Evolutionary conservation across 2,113 vertebrate species (phyloP), one percentile per base, ranked within the genome.

Genomic region (Marmota flaviventris): DNA sequence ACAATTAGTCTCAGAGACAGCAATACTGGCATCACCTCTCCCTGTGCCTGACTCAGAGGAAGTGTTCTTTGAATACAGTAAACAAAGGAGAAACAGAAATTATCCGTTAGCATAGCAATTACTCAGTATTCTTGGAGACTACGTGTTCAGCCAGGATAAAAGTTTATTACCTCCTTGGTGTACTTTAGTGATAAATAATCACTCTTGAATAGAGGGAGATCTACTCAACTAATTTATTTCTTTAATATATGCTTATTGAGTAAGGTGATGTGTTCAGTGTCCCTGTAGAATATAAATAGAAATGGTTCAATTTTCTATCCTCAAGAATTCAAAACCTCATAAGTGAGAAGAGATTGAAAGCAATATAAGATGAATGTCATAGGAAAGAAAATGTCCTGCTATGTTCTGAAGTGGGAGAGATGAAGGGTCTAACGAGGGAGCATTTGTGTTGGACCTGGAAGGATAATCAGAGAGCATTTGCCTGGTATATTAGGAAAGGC

Each of bases 241-340:
- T 85, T 92, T 61, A 89, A 51, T 14, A 85, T 63, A 89, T 18
- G 18, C 20, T 84, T 96, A 65, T 25, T 81, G 79, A 90, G 65
- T 81, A 81, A 92, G 48, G 18, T 6, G 14, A 42, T 61, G 5
- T 67, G 27, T 6, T 91, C 34, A 58, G 27, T 29, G 75, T n/a
- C 61, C 11, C 11, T 83, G 7, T 4, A 88, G 45, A 90, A 89
- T 34, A 93, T 67, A 78, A 84, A 89, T 37, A 79, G 17, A 18
- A 92, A 45, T n/a, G 77, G 12, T 17, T 25, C 20, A 70, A 94
- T 12, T 20, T n/a, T 82, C 34, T 32, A 25, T 37, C 20, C 45
- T 85, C n/a, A 73, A 83, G 53, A 24, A 82, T 32, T 82, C 69
- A 61, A 86, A 93, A 58, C 34, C 16, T 96, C 39, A 1, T 42